Conservation (phyloP, 2,113 vertebrate species). For the Cavia aperea region DNA sequence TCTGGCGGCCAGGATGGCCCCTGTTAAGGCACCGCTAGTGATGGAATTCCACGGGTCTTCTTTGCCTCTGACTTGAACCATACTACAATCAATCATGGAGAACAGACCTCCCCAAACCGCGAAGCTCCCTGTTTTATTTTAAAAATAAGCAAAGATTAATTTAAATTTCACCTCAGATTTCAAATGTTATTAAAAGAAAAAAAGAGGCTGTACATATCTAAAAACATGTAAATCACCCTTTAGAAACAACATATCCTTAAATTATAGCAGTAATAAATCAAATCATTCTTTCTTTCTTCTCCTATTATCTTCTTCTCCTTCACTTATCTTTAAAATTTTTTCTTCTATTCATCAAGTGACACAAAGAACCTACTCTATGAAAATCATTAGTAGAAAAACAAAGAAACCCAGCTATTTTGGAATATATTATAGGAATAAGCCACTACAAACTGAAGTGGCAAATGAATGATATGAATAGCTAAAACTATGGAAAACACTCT, state of each 20-base stretch:
- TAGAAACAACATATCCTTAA: neutral
- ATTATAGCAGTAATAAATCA: neutral
- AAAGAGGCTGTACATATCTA: neutral
- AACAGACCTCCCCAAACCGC: constrained; percentile 97
- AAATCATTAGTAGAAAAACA: neutral
- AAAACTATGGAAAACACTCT: neutral
- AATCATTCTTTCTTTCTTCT: neutral
- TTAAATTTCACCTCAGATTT: neutral
- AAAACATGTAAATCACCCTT: neutral
- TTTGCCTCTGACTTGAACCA: constrained; percentile 93
- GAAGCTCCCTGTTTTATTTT: constrained; percentile 85
- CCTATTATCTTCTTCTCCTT: neutral
- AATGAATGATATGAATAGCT: neutral
- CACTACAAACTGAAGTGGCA: neutral
- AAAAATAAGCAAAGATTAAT: neutral
- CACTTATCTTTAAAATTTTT: neutral
- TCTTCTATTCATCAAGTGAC: neutral
- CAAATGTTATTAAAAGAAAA: neutral
- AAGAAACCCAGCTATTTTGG: neutral
- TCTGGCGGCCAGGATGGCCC: constrained; percentile 94
- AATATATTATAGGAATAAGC: neutral
- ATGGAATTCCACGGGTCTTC: constrained; percentile 99
- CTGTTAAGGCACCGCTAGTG: constrained; percentile 94
- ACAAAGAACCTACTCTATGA: neutral
- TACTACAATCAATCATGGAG: constrained; percentile 95